Evolutionary conservation across 2,113 vertebrate species (phyloP), one percentile per base, ranked within the genome.

Genomic region (Dipodomys ordii): DNA sequence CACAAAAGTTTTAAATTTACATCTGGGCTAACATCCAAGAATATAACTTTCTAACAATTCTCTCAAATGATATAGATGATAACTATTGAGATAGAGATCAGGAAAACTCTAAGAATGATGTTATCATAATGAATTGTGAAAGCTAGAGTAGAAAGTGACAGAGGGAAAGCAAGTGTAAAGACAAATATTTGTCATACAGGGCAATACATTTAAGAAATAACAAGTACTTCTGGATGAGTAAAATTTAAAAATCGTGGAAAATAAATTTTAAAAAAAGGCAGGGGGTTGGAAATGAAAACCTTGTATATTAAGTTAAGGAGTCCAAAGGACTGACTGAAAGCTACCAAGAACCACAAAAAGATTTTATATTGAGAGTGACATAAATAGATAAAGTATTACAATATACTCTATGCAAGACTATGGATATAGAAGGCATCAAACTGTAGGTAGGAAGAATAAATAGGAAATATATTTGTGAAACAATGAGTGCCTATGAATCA

Each of bases 1-100:
- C 28, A 81, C 44, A 60, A 30, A 28, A 67, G 13, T 68, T 87
- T 92, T 69, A 57, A 74, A 88, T 49, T 94, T 22, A 85, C 32
- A 39, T 76, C n/a, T 76, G 64, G n/a, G 39, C 60, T n/a, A 83
- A 60, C 23, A 84, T 2, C 3, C 16, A 39, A 88, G 15, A 28
- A 86, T 23, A 71, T 77, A 57, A 25, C 86, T 87, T 87, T 87
- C 85, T 85, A 96, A 93, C 28, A 83, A 74, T 68, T 57, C 87
- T 62, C 73, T 28, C 23, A 90, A 53, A 62, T 49, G 53, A 85
- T 77, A 67, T 44, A 32, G 65, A 81, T 72, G 46, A n/a, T 62
- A 90, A 94, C 49, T 83, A 85, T 28, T 77, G 44, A 9, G 20
- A 22, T 69, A 57, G 16, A 80, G 60, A 90, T 7, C 77, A 85